A percentile compares a stretch with the other conserved stretches of the same genome.
Conservation (phyloP, 2,113 vertebrate genomes). For the Sakesphorus luctuosus region DNA sequence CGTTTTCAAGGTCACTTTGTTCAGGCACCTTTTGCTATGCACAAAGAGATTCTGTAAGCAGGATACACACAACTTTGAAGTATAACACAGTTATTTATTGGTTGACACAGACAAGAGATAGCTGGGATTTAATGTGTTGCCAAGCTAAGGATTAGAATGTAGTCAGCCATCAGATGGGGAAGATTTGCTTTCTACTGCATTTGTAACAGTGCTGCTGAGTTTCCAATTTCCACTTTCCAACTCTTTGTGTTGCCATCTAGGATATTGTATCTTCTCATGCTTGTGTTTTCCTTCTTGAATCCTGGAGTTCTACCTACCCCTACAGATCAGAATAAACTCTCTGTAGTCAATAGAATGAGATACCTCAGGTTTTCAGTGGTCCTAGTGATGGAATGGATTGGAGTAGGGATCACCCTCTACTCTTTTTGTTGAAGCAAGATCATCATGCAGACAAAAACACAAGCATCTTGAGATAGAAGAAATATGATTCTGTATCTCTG, state of each 20-base stretch:
- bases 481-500: not conserved
- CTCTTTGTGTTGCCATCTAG: not conserved
- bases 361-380: not conserved
- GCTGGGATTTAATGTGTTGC: not conserved
- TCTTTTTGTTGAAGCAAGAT: not conserved
- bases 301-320: not conserved
- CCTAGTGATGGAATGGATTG: not conserved
- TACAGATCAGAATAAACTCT: not conserved
- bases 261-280: not conserved
- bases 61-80: not conserved
- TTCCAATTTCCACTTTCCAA: not conserved
- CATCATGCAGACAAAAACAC: not conserved
- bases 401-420: not conserved
- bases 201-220: not conserved
- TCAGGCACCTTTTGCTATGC: not conserved
- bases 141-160: not conserved
- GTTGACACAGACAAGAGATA: not conserved
- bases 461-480: not conserved
- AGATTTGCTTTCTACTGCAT: not conserved
- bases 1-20: not conserved
- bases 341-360: not conserved
- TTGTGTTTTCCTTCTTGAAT: not conserved
- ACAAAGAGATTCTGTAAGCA: slow-evolving; percentile 5
- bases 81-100: not conserved
- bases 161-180: not conserved